phyloP scores from a whole-genome alignment of 64 coral and sea anemone species.

The Montipora foliosa region DNA sequence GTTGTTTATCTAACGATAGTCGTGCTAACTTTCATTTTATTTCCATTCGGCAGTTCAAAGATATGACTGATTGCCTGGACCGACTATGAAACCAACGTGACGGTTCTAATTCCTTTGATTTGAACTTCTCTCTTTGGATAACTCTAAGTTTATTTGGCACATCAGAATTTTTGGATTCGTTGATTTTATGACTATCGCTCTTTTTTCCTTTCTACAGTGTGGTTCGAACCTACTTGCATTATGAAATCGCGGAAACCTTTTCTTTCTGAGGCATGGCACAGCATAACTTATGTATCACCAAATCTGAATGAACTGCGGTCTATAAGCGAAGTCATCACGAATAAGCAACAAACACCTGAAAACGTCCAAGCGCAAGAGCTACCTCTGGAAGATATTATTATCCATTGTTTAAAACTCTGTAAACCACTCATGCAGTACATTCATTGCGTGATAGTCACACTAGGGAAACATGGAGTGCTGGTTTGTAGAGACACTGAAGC shows the following conservation, averaged over 20 bases:
- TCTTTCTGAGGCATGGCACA: conserved; percentile 68
- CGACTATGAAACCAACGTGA: no score
- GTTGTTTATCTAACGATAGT: neutral
- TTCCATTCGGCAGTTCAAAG: neutral
- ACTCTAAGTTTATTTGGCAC: no score
- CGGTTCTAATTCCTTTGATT: no score
- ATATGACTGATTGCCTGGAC: neutral
- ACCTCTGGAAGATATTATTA: conserved; percentile 73
- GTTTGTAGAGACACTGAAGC: conserved; percentile 84
- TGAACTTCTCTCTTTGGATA: no score
- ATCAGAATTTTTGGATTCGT: no score
- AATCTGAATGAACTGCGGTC: conserved; percentile 91
- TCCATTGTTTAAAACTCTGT: conserved; percentile 85
- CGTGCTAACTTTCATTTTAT: neutral
- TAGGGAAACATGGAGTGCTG: conserved; percentile 87
- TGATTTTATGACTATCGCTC: no score
- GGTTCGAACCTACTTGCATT: conserved; percentile 95
- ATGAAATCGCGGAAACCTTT: conserved; percentile 92
- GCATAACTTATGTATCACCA: conserved; percentile 91
- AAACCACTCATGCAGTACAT: conserved; percentile 87
- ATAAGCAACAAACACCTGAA: neutral
- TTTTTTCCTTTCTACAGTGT: conserved; percentile 61
- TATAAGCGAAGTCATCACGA: conserved; percentile 76
- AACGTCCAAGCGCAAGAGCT: conserved; percentile 14
- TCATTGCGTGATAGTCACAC: conserved; percentile 85